A percentile compares a stretch with the other conserved stretches of the same genome.
phyloP scores from a whole-genome alignment of 2,113 vertebrate species.

The Corythaixoides concolor region DNA sequence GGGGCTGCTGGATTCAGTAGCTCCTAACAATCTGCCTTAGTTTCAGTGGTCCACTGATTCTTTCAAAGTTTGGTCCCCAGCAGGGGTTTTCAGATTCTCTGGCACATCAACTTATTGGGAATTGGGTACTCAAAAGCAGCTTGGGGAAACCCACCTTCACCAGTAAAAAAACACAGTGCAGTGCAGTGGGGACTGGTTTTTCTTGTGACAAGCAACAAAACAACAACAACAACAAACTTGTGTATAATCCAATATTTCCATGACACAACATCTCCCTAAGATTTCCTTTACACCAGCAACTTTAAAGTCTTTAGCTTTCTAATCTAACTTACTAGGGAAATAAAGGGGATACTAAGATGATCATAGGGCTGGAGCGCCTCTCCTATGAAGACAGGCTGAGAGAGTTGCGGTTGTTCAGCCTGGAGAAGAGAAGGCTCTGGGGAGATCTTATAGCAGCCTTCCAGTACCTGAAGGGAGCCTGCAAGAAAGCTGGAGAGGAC shows the following conservation, averaged over 20 bases:
- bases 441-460: too few relatives aligned
- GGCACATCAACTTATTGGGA: background rate
- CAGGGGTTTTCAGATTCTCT: background rate
- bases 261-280: background rate
- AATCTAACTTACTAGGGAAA: background rate
- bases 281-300: background rate
- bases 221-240: background rate
- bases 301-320: background rate
- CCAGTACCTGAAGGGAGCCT: too few relatives aligned
- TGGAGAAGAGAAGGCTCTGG: too few relatives aligned
- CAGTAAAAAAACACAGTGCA: background rate
- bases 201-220: background rate
- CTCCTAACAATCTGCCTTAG: background rate
- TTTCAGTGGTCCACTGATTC: too few relatives aligned
- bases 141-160: background rate
- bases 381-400: too few relatives aligned
- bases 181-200: accelerated
- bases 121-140: accelerated
- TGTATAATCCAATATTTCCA: background rate
- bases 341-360: too few relatives aligned
- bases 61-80: background rate
- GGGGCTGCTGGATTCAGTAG: background rate
- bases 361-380: too few relatives aligned
- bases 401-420: too few relatives aligned
- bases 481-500: too few relatives aligned